Evolutionary conservation across 2,113 vertebrate species (phyloP).

Genomic region (Tachuris rubrigastra): DNA sequence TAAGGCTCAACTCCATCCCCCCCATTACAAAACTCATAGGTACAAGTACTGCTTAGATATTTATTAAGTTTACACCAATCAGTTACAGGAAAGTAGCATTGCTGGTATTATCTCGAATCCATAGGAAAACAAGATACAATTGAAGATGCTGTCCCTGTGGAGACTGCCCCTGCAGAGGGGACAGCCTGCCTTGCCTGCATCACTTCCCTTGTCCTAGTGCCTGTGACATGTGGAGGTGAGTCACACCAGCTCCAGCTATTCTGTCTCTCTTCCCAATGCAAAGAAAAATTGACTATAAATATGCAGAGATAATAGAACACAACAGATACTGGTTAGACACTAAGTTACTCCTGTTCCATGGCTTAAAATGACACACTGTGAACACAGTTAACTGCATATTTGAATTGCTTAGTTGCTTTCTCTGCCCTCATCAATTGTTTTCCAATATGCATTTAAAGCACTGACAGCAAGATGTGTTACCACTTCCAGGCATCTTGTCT

Average conservation of each 20-base stretch:
- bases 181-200: background rate
- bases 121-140: conserved; percentile 32
- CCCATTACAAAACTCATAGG: conserved; percentile 9
- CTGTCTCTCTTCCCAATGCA: conserved; percentile 28
- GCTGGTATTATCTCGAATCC: conserved; percentile 55
- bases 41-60: conserved; percentile 61
- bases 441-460: background rate
- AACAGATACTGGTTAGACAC: conserved; percentile 30
- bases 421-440: background rate
- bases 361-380: background rate
- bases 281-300: conserved; percentile 39
- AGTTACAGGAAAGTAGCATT: conserved; percentile 53
- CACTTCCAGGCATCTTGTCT: background rate
- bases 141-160: background rate
- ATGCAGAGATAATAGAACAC: conserved; percentile 32
- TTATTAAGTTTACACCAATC: conserved; percentile 63
- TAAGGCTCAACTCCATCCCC: background rate
- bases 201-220: background rate
- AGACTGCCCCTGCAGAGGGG: background rate
- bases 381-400: background rate
- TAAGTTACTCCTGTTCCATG: conserved; percentile 22
- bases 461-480: background rate
- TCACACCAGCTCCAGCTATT: conserved; percentile 16
- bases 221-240: background rate
- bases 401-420: background rate